phyloP scores from a whole-genome alignment of 2,797 vertebrate genomes.

The Pangasius sanitwongsei region DNA sequence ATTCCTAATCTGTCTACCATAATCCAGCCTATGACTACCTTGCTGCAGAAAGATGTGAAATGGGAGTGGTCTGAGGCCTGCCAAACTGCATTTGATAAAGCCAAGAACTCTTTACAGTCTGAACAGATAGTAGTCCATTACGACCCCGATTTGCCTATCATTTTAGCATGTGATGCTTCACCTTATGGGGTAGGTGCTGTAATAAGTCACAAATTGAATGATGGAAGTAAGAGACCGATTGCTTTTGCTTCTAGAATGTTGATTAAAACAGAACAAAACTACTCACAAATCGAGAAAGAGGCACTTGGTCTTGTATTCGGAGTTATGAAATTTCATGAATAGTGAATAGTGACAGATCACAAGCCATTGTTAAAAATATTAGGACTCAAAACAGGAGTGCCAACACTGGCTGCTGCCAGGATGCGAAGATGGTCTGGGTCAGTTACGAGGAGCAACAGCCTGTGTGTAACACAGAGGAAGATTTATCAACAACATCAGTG shows the following conservation, averaged over 20 bases:
- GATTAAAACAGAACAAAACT: constrained; percentile 43
- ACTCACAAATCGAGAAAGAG: constrained; percentile 32
- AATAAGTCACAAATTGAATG: constrained; percentile 55
- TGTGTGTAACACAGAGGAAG: too few species aligned
- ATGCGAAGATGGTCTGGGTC: too few species aligned
- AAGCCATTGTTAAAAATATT: too few species aligned
- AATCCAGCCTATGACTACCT: background rate
- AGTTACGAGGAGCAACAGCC: too few species aligned
- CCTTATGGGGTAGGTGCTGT: background rate
- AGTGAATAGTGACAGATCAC: too few species aligned
- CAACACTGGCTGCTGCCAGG: too few species aligned
- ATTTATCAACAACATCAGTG: too few species aligned
- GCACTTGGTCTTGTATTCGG: background rate
- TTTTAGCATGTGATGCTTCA: constrained; percentile 42
- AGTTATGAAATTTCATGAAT: too few species aligned
- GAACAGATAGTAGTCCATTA: constrained; percentile 13
- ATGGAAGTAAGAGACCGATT: constrained; percentile 71
- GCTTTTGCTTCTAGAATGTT: constrained; percentile 61
- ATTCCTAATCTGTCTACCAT: constrained; percentile 9
- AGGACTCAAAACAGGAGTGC: too few species aligned
- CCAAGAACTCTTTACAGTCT: background rate
- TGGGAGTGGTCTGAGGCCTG: constrained; percentile 1
- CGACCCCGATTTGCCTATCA: constrained; percentile 20
- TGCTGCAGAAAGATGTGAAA: constrained; percentile 36
- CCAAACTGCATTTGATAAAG: constrained; percentile 17